Conservation (phyloP, 53 echinoderm and acorn worm species). For the Henricia sp. region DNA sequence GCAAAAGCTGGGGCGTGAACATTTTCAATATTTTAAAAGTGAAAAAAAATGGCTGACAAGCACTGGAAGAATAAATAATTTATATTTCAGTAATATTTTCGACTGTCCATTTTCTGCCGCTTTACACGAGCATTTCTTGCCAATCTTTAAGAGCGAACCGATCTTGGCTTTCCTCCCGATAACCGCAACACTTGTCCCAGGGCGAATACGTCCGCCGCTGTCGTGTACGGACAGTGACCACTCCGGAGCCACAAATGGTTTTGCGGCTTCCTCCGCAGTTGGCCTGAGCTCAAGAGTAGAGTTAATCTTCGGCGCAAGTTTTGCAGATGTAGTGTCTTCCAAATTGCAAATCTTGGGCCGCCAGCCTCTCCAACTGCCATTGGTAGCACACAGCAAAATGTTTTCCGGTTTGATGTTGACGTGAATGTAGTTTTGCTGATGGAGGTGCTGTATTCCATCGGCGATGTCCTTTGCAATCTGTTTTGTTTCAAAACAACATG, state of each 20-base stretch:
- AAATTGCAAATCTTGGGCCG: conserved; percentile 34
- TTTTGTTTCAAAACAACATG: too few species aligned
- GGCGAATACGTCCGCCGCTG: conserved; percentile 24
- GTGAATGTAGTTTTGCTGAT: conserved; percentile 16
- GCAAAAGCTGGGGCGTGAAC: too few species aligned
- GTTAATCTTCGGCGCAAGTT: conserved; percentile 14
- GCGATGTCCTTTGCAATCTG: conserved; percentile 29
- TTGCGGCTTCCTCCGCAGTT: background rate
- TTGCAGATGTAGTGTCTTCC: conserved; percentile 19
- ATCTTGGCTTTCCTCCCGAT: conserved; percentile 21
- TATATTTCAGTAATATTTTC: too few species aligned
- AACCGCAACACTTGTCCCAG: background rate
- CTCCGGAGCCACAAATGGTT: conserved; percentile 14
- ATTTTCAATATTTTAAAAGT: too few species aligned
- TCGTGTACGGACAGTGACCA: background rate
- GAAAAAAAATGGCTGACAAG: too few species aligned
- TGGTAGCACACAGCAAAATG: conserved; percentile 33
- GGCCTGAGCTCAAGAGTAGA: conserved; percentile 5
- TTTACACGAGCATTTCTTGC: conserved; percentile 35
- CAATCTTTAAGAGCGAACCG: background rate
- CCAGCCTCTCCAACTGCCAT: conserved; percentile 32
- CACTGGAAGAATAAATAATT: too few species aligned
- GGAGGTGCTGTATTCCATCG: conserved; percentile 13
- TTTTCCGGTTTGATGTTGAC: conserved; percentile 18
- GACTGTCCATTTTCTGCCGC: too few species aligned